Evolutionary conservation across 1,140 invertebrate species (phyloP), one percentile per base, ranked within the genome.

Genomic region (Aphaenogaster floridana): DNA sequence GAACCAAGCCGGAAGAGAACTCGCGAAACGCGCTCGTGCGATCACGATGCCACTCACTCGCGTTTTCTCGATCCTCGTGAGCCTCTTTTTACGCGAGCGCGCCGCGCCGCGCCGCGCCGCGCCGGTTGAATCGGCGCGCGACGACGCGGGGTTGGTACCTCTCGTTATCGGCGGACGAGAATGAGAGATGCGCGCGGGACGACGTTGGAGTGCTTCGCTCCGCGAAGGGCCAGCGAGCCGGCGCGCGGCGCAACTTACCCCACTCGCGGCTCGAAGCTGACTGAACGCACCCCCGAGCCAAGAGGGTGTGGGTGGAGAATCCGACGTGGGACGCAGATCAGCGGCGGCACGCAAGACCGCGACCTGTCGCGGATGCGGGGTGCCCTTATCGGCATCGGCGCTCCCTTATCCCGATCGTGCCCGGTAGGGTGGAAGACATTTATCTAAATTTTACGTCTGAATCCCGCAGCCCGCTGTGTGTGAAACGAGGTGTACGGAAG

Each of bases 191-290:
- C n/a, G 39, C 76, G 57, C 36, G 13, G 52, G 39, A 17, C 34
- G 50, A 15, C 34, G 54, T 81, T 87, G 59, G 59, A 61, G 61
- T 88, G 54, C 54, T 15, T 59, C 39, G 68, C 54, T 88, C n/a
- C n/a, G 34, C 69, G 86, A 50, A 80, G 68, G 17, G 45, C 54
- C 66, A 74, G 54, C 88, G 83, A 78, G 83, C 57, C 83, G 80
- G 68, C 83, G 81, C 87, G 76, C 42, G 39, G 42, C 48, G 42
- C 88, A 83, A 89, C 77, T 89, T 86, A 54, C 88, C 89, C 74
- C 84, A 83, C 50, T 77, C 88, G 71, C 89, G 89, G 89, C 84
- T 87, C 85, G 77, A 52, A 64, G 88, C 84, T 63, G 89, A 90
- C 88, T 90, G 88, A 87, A 90, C 69, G 84, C 88, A 77, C 83